phyloP scores from a whole-genome alignment of 2,113 vertebrate species.

The Limanda limanda region DNA sequence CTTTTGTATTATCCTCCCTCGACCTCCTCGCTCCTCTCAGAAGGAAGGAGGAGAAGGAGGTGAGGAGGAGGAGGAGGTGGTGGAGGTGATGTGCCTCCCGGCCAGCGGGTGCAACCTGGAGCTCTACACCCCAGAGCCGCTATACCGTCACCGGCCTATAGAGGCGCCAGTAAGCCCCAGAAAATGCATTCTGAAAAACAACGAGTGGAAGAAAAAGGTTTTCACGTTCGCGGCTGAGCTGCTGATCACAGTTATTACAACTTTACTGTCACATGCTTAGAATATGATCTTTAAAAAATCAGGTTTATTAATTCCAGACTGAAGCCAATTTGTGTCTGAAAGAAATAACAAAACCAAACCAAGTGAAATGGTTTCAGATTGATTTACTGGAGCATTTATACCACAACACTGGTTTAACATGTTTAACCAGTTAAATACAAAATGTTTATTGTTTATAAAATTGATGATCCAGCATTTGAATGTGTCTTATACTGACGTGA shows the following conservation, averaged over 20 bases:
- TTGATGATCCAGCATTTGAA: too few species aligned
- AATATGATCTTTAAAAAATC: too few species aligned
- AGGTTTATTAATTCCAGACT: too few species aligned
- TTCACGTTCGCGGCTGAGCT: slow-evolving; percentile 48
- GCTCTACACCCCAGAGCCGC: slow-evolving; percentile 81
- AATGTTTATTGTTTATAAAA: too few species aligned
- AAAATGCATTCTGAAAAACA: slow-evolving; percentile 20
- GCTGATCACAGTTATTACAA: slow-evolving; percentile 8
- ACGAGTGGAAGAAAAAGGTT: slow-evolving; percentile 39
- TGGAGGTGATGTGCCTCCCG: slow-evolving; percentile 71
- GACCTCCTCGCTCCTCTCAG: slow-evolving; percentile 62
- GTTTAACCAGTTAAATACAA: too few species aligned
- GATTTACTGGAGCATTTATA: too few species aligned
- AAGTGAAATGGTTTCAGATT: too few species aligned
- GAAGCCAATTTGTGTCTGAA: too few species aligned
- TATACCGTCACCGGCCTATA: slow-evolving; percentile 77
- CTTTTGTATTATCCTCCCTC: slow-evolving; percentile 38
- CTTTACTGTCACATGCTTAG: too few species aligned
- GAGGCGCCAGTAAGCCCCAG: slow-evolving; percentile 84
- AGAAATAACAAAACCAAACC: too few species aligned
- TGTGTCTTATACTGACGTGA: too few species aligned
- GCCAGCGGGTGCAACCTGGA: slow-evolving; percentile 73
- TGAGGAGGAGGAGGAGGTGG: slow-evolving; percentile 43
- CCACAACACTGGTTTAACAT: too few species aligned
- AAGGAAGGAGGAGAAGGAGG: not conserved